Evolutionary conservation across 2,888 invertebrate species (phyloP).

Genomic region (Metacarcinus magister): DNA sequence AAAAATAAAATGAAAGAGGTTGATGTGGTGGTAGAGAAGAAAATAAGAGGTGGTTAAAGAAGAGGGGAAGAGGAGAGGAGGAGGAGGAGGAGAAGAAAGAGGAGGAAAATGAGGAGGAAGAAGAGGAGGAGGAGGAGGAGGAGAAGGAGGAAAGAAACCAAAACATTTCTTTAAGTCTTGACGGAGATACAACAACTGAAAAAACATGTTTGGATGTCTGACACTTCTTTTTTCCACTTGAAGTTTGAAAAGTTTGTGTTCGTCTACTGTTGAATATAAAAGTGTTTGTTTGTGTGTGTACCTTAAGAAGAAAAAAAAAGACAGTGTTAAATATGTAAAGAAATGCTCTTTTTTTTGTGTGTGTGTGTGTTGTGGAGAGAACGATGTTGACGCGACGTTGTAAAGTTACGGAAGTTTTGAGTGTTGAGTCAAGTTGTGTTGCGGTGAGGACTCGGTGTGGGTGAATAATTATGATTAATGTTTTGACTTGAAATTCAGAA

Average conservation of each 20-base stretch:
- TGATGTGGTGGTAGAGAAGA: background rate
- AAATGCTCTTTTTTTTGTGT: background rate
- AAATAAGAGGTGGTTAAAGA: background rate
- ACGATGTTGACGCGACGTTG: conserved; percentile 1
- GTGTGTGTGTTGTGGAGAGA: background rate
- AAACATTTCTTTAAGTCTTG: background rate
- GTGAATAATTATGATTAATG: conserved; percentile 40
- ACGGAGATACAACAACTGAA: background rate
- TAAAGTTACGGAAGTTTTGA: background rate
- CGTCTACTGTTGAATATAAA: background rate
- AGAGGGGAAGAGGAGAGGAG: background rate
- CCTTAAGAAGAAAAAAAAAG: background rate
- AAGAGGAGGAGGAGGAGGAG: background rate
- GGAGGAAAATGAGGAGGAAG: background rate
- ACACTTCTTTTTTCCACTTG: background rate
- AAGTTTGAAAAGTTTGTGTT: background rate
- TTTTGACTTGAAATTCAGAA: background rate
- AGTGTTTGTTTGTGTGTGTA: background rate
- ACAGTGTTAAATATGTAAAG: conserved; percentile 31
- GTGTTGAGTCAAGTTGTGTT: conserved; percentile 26
- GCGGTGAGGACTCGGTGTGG: background rate
- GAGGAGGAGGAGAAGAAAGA: background rate
- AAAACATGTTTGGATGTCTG: background rate
- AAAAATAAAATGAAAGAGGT: background rate
- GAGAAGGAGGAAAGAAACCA: background rate